Evolutionary conservation across 1,140 invertebrate genomes (phyloP).

Genomic region (Elysia chlorotica): DNA sequence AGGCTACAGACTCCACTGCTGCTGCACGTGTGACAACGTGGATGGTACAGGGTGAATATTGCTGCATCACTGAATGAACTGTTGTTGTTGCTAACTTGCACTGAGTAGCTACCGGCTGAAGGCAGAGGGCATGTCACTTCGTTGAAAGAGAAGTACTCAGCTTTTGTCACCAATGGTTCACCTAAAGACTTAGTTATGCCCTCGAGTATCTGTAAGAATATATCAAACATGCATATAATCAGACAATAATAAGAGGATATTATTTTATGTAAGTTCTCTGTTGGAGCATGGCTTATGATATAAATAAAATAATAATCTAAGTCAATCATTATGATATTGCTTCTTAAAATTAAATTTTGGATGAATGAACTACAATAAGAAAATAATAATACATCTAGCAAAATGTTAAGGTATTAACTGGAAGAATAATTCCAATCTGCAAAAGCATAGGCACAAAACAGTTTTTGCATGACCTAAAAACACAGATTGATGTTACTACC

Average conservation of each 20-base stretch:
- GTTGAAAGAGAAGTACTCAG: slow-evolving; percentile 35
- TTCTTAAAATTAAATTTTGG: no score
- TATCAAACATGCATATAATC: neutral
- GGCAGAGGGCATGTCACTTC: slow-evolving; percentile 30
- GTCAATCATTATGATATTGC: no score
- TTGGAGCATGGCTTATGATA: no score
- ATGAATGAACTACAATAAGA: no score
- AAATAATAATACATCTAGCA: no score
- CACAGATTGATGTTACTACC: no score
- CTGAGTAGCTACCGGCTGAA: slow-evolving; percentile 29
- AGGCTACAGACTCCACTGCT: slow-evolving; percentile 31
- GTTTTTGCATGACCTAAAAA: no score
- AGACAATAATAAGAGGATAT: neutral
- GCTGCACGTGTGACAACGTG: slow-evolving; percentile 32
- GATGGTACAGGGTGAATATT: slow-evolving; percentile 30
- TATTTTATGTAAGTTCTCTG: no score
- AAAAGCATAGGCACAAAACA: no score
- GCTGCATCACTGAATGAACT: slow-evolving; percentile 19
- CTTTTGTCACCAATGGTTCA: slow-evolving; percentile 17
- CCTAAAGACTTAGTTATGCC: slow-evolving; percentile 12
- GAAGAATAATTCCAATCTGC: no score
- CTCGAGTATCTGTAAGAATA: slow-evolving; percentile 17
- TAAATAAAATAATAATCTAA: no score
- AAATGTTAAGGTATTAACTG: no score
- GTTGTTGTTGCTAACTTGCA: slow-evolving; percentile 34